Base-by-base conservation (phyloP, 1,140 invertebrate species). In the Hyles vespertilio region DNA sequence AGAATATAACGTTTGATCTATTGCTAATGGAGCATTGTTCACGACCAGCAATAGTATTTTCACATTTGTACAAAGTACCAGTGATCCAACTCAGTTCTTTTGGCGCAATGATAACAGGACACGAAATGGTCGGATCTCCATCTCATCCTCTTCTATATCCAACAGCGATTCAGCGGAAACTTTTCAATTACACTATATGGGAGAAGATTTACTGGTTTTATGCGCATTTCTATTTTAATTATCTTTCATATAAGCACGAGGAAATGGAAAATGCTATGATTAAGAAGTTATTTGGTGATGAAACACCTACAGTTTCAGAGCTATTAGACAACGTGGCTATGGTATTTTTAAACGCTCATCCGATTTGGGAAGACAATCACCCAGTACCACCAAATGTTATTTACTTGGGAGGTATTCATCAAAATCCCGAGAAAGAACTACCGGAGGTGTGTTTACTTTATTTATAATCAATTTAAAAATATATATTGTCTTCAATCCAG, bases 291-390 rank as follows among this genome's bases (percentile, higher is more conserved):
- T 40, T 51, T 8, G 32, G 10, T 3, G 33, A 69, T 2, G 69
- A 81, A 63, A 59, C 77, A 36, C 82, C 87, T 3, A 52, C 69
- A 36, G 44, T 90, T 3, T 67, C 68, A 0, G 84, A 89, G 55
- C 62, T 92, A 32, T 72, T 79, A 36, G 72, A 77, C 40, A 90
- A 89, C 72, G 71, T 89, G 3, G 84, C 89, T 48, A 67, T 93
- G 67, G 40, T 92, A 6, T 87, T 93, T 51, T 51, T 89, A 3
- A 91, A 89, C 65, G 70, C 64, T 8, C 84, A 91, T 84, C 82
- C 81, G 5, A 62, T 84, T 5, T 78, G 90, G 62, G 66, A 75
- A 32, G 69, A 74, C 50, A 73, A 82, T 47, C 73, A 84, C 12
- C 84, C 91, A 3, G 61, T 84, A 3, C 77, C 85, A 7, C 89